Conservation (phyloP, 2,888 invertebrate species). For the Acheta domesticus region DNA sequence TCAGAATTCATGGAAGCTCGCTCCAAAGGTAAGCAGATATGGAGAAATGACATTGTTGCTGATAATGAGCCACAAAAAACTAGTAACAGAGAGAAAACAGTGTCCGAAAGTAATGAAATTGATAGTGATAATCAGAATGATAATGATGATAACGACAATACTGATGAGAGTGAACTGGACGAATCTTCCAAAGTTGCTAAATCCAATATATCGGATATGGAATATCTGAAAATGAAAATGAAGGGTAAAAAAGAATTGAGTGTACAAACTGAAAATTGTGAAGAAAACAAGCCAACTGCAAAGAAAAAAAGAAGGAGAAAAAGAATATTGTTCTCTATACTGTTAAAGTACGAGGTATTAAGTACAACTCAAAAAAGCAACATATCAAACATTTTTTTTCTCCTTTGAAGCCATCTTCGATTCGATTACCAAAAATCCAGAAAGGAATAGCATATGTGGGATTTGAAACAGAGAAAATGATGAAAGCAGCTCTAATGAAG, state of each 20-base stretch:
- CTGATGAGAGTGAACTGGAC: slow-evolving; percentile 40
- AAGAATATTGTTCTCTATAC: slow-evolving; percentile 52
- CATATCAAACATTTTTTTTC: slow-evolving; percentile 81
- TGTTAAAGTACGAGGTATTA: slow-evolving; percentile 73
- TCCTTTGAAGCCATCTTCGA: slow-evolving; percentile 72
- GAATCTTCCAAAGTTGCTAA: slow-evolving; percentile 59
- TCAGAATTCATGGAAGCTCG: slow-evolving; percentile 86
- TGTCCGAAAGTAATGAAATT: slow-evolving; percentile 34
- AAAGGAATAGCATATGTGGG: slow-evolving; percentile 89
- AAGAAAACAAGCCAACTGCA: slow-evolving; percentile 40
- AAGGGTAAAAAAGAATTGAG: slow-evolving; percentile 35
- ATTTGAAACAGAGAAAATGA: slow-evolving; percentile 76
- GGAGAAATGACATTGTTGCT: slow-evolving; percentile 54
- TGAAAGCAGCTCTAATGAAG: slow-evolving; percentile 75
- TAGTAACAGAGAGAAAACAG: slow-evolving; percentile 30
- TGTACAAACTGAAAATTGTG: slow-evolving; percentile 27
- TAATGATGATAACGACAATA: slow-evolving; percentile 40
- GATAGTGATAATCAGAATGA: slow-evolving; percentile 41
- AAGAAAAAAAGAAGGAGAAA: slow-evolving; percentile 44
- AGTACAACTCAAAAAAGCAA: slow-evolving; percentile 75
- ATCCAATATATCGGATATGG: slow-evolving; percentile 72
- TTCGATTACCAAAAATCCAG: slow-evolving; percentile 71
- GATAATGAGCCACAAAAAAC: slow-evolving; percentile 42
- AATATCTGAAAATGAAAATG: slow-evolving; percentile 55
- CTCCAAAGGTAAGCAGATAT: slow-evolving; percentile 52